Percentiles rank a stretch among this genome's conserved stretches.
These are phyloP conservation scores for Agelastica alni DNA, from an alignment of 2,888 invertebrate genomes.

Conservation along the genomic window DNA sequence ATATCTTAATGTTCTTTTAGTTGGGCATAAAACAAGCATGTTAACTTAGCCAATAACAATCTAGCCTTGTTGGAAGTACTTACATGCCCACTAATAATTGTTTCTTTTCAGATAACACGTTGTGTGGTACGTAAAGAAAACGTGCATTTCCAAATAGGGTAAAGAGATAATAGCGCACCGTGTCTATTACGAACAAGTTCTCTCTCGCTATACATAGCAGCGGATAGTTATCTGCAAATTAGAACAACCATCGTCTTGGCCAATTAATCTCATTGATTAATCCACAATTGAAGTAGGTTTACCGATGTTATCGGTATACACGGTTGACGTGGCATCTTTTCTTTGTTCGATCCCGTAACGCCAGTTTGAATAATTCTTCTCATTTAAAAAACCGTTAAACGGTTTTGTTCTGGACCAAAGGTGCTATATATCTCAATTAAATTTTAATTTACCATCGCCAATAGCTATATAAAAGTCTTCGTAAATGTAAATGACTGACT, in stretches of 20 bases:
- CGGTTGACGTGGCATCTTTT: conserved; percentile 29
- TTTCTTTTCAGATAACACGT: conserved; percentile 20
- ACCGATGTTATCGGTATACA: conserved; percentile 30
- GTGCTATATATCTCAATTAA: no score
- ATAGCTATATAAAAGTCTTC: no score
- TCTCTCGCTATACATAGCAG: conserved; percentile 2
- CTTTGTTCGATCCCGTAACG: conserved; percentile 30
- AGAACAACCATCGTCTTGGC: conserved; percentile 39
- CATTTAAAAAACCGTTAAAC: no score
- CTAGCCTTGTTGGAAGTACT: conserved; percentile 18
- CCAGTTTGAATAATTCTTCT: conserved; percentile 10
- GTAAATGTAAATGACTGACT: no score
- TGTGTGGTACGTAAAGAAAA: conserved; percentile 15
- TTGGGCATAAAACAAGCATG: conserved; percentile 10
- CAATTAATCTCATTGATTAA: conserved; percentile 42
- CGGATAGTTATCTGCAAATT: conserved; percentile 33
- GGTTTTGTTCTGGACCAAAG: no score
- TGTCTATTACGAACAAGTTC: conserved; percentile 22
- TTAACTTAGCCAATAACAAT: conserved; percentile 15
- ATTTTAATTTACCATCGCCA: no score
- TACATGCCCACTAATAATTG: conserved; percentile 17
- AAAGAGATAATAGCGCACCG: conserved; percentile 16
- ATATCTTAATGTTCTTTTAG: conserved; percentile 13
- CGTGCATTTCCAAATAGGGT: conserved; percentile 22
- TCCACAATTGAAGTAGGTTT: conserved; percentile 28